These are phyloP conservation scores for Drosophila truncata DNA, from an alignment of 1,140 invertebrate species.

Conservation along the genomic window DNA sequence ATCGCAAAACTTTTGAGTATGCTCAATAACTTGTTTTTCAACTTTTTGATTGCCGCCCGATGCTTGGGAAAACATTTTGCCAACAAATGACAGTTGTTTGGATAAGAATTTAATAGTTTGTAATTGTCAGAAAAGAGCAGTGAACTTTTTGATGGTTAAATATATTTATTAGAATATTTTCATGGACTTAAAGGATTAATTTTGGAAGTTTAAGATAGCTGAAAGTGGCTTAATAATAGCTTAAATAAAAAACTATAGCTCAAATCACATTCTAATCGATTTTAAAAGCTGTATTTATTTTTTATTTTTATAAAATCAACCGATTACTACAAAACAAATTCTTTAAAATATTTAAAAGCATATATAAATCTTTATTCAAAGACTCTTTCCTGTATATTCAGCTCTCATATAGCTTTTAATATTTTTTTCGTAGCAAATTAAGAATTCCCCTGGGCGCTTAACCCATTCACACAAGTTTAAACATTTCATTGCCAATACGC, in stretches of 20 bases:
- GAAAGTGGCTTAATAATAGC: neutral
- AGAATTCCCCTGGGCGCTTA: constrained; percentile 13
- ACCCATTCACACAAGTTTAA: constrained; percentile 34
- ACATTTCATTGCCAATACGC: constrained; percentile 50
- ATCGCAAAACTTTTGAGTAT: constrained; percentile 22
- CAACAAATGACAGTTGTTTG: constrained; percentile 35
- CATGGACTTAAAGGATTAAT: neutral
- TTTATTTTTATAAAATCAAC: neutral
- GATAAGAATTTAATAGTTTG: constrained; percentile 9
- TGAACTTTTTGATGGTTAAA: neutral
- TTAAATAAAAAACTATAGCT: too few relatives aligned
- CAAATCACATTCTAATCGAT: too few relatives aligned
- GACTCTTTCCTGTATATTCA: neutral
- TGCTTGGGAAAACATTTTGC: constrained; percentile 20
- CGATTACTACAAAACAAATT: neutral
- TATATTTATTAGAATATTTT: neutral
- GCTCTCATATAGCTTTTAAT: neutral
- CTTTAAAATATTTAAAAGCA: too few relatives aligned
- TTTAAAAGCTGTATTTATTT: neutral
- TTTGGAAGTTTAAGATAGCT: neutral
- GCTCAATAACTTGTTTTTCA: constrained; percentile 42
- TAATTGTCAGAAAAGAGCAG: constrained; percentile 4
- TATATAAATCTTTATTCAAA: neutral
- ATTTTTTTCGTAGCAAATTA: constrained; percentile 6
- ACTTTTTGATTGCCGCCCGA: constrained; percentile 47